Conservation (phyloP, 2,797 vertebrate species). For the Botia kubotai region DNA sequence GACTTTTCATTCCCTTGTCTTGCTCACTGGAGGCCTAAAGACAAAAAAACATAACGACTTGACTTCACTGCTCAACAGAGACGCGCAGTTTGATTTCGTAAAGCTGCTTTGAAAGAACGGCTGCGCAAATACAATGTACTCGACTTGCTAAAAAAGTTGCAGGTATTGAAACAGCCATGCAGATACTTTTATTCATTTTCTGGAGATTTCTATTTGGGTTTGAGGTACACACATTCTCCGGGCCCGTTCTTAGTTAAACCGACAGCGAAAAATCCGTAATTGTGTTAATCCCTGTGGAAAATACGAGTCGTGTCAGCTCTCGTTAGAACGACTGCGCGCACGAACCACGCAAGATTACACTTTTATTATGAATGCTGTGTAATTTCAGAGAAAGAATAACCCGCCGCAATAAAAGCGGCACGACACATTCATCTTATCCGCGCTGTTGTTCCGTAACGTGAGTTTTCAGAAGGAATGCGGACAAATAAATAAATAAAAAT, state of each 20-base stretch:
- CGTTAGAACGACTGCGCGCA: not conserved
- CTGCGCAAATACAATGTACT: too few relatives aligned
- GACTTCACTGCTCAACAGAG: not conserved
- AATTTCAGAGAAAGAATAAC: not conserved
- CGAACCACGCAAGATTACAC: not conserved
- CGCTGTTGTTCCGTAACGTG: not conserved
- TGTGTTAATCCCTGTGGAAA: not conserved
- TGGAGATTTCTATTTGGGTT: not conserved
- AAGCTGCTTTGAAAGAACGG: not conserved
- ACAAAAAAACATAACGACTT: not conserved
- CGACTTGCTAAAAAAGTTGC: not conserved
- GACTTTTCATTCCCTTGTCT: not conserved
- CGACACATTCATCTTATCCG: not conserved
- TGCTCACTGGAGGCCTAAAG: not conserved
- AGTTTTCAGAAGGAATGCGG: not conserved
- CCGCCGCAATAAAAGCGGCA: not conserved
- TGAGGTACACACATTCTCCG: not conserved
- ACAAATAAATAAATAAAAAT: constrained; percentile 7
- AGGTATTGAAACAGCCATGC: not conserved
- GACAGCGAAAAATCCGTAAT: not conserved
- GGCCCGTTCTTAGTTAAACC: not conserved
- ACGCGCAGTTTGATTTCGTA: not conserved
- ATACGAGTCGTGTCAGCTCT: not conserved
- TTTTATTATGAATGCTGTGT: not conserved
- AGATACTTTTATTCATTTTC: not conserved